These are phyloP conservation scores for Tholera decimalis DNA, from an alignment of 2,888 invertebrate genomes.

Conservation along the genomic window DNA sequence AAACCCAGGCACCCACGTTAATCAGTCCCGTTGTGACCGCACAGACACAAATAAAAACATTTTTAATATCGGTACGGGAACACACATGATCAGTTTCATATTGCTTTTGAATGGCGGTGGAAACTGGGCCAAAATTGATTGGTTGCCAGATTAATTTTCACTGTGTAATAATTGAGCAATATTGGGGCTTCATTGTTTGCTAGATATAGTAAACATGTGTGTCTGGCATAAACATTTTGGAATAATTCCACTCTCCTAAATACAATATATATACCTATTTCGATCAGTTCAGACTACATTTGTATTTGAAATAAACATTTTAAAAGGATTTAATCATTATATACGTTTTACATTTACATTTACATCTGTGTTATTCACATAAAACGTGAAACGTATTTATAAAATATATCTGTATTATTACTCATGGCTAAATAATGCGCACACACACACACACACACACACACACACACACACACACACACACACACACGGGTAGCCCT, in stretches of 20 bases:
- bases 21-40: neutral
- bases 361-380: too few species aligned
- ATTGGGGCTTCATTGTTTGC: constrained; percentile 30
- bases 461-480: too few species aligned
- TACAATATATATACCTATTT: neutral
- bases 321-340: neutral
- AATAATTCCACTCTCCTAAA: neutral
- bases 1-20: neutral
- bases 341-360: too few species aligned
- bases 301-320: neutral
- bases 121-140: constrained; percentile 44
- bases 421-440: too few species aligned
- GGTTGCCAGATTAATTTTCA: constrained; percentile 43
- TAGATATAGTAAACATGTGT: constrained; percentile 20
- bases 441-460: too few species aligned
- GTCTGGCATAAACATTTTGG: neutral
- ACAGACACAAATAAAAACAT: constrained; percentile 26
- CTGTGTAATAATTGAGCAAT: constrained; percentile 28
- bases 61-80: constrained; percentile 26
- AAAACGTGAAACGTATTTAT: too few species aligned
- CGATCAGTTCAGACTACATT: neutral
- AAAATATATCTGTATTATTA: too few species aligned
- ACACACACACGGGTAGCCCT: too few species aligned
- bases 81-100: constrained; percentile 32
- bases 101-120: constrained; percentile 26